A percentile compares a stretch with the other conserved stretches of the same genome.
These are phyloP conservation scores for Tachina fera DNA, from an alignment of 2,888 invertebrate species.

Conservation along the genomic window DNA sequence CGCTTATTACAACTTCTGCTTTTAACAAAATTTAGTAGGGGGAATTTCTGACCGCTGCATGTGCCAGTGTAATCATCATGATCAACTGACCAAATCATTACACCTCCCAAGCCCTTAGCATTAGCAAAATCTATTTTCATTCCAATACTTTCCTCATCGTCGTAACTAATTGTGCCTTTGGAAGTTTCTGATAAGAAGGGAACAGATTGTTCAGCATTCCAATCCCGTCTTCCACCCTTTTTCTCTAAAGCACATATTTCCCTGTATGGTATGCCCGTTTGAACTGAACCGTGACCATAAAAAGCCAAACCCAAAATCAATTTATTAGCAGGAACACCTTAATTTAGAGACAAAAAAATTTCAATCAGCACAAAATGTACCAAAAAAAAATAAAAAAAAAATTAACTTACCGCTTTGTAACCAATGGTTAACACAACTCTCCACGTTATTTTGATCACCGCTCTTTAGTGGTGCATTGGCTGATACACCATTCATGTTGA, in stretches of 20 bases:
- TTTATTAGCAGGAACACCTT: constrained; percentile 86
- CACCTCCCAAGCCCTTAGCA: constrained; percentile 91
- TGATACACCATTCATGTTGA: constrained; percentile 74
- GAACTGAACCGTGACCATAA: constrained; percentile 87
- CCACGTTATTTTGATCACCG: constrained; percentile 89
- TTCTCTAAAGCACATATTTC: constrained; percentile 84
- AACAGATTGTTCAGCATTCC: neutral
- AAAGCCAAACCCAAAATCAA: constrained; percentile 88
- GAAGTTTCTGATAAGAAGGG: constrained; percentile 86
- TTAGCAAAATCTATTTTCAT: constrained; percentile 92
- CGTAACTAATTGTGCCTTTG: constrained; percentile 96
- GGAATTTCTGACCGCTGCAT: constrained; percentile 85
- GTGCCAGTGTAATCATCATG: constrained; percentile 95
- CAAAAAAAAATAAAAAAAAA: neutral
- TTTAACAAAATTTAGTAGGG: constrained; percentile 83
- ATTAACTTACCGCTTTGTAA: constrained; percentile 85
- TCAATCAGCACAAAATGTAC: neutral
- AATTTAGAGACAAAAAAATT: neutral
- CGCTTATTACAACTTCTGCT: constrained; percentile 4
- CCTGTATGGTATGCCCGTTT: constrained; percentile 86
- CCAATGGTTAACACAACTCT: constrained; percentile 94
- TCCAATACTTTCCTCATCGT: constrained; percentile 91
- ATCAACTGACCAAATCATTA: constrained; percentile 88
- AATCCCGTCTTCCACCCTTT: constrained; percentile 2
- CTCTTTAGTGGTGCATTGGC: constrained; percentile 75